Percentiles rank a stretch among this genome's conserved stretches.
These are phyloP conservation scores for Conchocele bisecta DNA, from an alignment of 2,888 invertebrate species.

Conservation along the genomic window DNA sequence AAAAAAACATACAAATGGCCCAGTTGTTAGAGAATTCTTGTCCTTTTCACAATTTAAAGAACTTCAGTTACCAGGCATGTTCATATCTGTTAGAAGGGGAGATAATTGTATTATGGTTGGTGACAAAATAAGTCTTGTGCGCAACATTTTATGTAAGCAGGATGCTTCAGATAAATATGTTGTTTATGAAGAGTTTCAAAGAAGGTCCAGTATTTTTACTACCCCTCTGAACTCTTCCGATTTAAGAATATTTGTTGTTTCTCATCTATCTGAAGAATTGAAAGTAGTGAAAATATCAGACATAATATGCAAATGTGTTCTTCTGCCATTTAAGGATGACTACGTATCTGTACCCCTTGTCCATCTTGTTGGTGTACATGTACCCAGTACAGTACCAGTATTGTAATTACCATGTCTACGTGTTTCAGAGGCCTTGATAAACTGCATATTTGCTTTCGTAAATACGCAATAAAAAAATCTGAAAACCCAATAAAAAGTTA, in stretches of 20 bases:
- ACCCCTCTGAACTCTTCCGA: constrained; percentile 23
- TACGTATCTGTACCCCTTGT: constrained; percentile 12
- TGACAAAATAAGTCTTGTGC: constrained; percentile 3
- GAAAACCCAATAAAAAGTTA: too few species aligned
- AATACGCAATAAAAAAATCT: too few species aligned
- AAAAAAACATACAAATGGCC: constrained; percentile 16
- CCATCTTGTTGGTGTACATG: too few species aligned
- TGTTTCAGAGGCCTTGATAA: too few species aligned
- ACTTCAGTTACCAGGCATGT: constrained; percentile 3
- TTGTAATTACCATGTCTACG: too few species aligned
- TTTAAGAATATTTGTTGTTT: constrained; percentile 31
- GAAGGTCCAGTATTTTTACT: constrained; percentile 14
- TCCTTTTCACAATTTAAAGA: constrained; percentile 1
- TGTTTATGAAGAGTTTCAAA: constrained; percentile 17
- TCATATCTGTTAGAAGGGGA: background rate
- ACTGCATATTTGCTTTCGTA: too few species aligned
- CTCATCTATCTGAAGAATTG: constrained; percentile 9
- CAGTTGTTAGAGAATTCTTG: background rate
- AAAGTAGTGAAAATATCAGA: constrained; percentile 7
- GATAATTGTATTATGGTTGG: constrained; percentile 12
- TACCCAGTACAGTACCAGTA: too few species aligned
- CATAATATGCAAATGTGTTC: constrained; percentile 30
- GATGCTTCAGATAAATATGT: constrained; percentile 5
- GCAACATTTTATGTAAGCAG: constrained; percentile 1
- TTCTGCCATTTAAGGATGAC: constrained; percentile 22